Percentiles rank a stretch among this genome's conserved stretches.
phyloP scores from a whole-genome alignment of 2,797 vertebrate genomes.

The Melanotaenia boesemani region DNA sequence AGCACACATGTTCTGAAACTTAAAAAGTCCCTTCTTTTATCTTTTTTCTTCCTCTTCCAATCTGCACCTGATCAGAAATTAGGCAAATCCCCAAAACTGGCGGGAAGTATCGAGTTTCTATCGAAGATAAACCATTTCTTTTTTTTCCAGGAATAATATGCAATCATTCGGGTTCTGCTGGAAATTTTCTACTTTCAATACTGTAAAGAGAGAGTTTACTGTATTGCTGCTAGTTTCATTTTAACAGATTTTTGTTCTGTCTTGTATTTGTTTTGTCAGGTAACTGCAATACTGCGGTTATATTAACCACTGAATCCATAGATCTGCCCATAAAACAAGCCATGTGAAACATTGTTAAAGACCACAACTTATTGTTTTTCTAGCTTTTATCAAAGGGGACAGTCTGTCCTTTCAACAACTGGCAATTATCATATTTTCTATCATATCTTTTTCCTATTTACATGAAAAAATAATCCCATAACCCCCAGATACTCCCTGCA shows the following conservation, averaged over 20 bases:
- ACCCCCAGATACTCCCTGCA: constrained; percentile 1
- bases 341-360: constrained; percentile 11
- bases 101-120: background rate
- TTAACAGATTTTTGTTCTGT: background rate
- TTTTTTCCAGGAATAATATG: background rate
- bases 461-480: constrained; percentile 9
- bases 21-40: background rate
- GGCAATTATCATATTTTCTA: constrained; percentile 11
- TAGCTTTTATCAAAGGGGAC: background rate
- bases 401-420: constrained; percentile 5
- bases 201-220: too few relatives aligned
- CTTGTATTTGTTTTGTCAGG: background rate
- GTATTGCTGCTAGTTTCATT: background rate
- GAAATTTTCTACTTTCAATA: background rate
- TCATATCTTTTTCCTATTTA: constrained; percentile 10
- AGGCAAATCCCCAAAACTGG: too few relatives aligned
- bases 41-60: background rate
- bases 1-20: background rate
- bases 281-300: background rate
- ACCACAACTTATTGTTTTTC: constrained; percentile 12
- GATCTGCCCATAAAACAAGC: constrained; percentile 1
- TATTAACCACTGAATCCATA: background rate
- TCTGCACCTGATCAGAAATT: too few relatives aligned
- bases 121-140: background rate
- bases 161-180: too few relatives aligned